Base-by-base conservation (phyloP, 2,888 invertebrate genomes). In the Ochropleura leucogaster region DNA sequence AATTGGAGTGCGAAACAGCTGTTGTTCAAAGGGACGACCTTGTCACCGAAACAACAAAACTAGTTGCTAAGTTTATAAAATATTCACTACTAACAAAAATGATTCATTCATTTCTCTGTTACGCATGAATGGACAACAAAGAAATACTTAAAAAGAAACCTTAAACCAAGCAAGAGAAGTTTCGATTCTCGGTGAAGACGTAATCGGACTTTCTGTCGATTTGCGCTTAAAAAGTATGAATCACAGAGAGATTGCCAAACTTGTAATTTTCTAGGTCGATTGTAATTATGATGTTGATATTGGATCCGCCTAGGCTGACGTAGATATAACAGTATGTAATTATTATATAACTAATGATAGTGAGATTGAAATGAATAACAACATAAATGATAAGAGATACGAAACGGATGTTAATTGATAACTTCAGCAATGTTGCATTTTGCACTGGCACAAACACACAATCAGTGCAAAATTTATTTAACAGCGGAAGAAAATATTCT, bases 101-200 rank as follows among this genome's bases (percentile, higher is more conserved):
- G 93, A 93, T 90, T 94, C 93, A 94, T 93, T 92, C 90, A 92
- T 90, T 91, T 93, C 90, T 88, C 85, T 65, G 72, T 85, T 85
- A 85, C 80, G 73, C 70, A 85, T 91, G 88, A 91, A 91, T 89
- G 89, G 73, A 75, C 42, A 72, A 53, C 59, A 5, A 55, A 20
- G 70, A 20, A 63, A 14, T 72, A 77, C 42, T 64, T 64, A 16
- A 87, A 84, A 84, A 72, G 72, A 72, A 75, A 84, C 85, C 79
- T 47, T 87, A 79, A 46, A n/a, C n/a, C 67, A 72, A 49, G 9
- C 9, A 0, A 0, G 0, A 60, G n/a, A 67, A 49, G 63, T 55
- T 47, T 44, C 10, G 40, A 64, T 74, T 60, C 55, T 42, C 57
- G 62, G 10, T 59, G 46, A n/a, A 20, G 18, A n/a, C 5, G 10